Conservation (phyloP, 2,888 invertebrate species). For the Lucinisca nassula region DNA sequence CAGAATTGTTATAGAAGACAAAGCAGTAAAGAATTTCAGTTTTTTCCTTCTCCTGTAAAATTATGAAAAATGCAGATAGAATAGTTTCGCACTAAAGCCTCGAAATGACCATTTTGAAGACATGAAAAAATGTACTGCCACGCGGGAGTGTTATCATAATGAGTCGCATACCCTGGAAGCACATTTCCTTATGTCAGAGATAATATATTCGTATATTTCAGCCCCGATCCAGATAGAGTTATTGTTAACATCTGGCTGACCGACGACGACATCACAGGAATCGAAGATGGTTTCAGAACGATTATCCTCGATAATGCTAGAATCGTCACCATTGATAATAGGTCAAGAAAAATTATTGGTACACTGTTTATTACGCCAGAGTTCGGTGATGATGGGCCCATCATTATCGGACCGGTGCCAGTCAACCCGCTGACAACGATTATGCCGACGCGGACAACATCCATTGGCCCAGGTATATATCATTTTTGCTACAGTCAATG, state of each 20-base stretch:
- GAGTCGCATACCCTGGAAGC: too few species aligned
- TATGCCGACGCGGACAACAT: conserved; percentile 14
- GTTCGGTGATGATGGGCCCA: background rate
- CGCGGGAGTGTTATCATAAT: too few species aligned
- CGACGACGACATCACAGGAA: conserved; percentile 48
- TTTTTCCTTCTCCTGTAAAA: too few species aligned
- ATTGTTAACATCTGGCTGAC: conserved; percentile 67
- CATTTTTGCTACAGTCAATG: too few species aligned
- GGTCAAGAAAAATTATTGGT: conserved; percentile 54
- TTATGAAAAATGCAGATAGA: too few species aligned
- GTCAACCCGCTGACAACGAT: conserved; percentile 33
- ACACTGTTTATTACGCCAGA: conserved; percentile 47
- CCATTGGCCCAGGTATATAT: background rate
- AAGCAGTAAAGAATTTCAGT: too few species aligned
- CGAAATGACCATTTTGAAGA: too few species aligned
- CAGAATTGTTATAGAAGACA: too few species aligned
- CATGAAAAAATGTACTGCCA: too few species aligned
- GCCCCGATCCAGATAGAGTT: conserved; percentile 52
- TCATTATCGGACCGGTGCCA: background rate
- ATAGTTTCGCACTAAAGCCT: too few species aligned
- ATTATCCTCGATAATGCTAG: conserved; percentile 63
- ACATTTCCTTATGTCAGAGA: too few species aligned
- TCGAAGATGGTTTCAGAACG: conserved; percentile 48
- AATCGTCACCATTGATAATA: conserved; percentile 34
- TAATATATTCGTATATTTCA: too few species aligned